Base-by-base conservation (phyloP, 2,797 vertebrate genomes). In the Micromesistius poutassou region DNA sequence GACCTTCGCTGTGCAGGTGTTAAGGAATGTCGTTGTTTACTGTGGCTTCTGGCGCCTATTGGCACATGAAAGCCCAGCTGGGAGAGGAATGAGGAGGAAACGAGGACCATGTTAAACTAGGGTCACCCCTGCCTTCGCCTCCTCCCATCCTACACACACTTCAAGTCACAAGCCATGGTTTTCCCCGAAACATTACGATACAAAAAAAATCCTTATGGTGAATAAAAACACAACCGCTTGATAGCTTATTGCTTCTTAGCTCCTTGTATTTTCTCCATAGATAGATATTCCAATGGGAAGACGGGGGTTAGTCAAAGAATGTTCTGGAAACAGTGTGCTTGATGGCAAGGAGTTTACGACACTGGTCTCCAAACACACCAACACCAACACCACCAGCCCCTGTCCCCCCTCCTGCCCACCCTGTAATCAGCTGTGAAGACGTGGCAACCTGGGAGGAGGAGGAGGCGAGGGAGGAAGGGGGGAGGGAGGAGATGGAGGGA, bases 401-500 rank as follows among this genome's bases (percentile, higher is more conserved):
- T 16, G 16, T 4, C 46, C 16, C 13, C 46, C 22, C 5, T 62
- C 55, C 46, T 55, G 46, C 19, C 85, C 89, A 40, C 86, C 73
- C 35, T 81, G 72, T 13, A 79, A 30, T 55, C 72, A 81, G 82
- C 30, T 75, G 74, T 76, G 87, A 38, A 81, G 75, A 92, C 88
- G 90, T 93, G 91, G 91, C 91, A 92, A 42, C 79, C 38, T 88
- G 82, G 82, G 72, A 82, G 89, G 85, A 77, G 78, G 71, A 75
- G 79, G 73, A 82, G 87, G 85, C 76, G 77, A 72, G 76, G 77
- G 62, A 6, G 8, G n/a, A 9, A 25, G 1, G 8, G 62, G 3
- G 9, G n/a, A 7, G n/a, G 8, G 62, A 28, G 71, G 9, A 81
- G 76, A 76, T 25, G 70, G 0, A 77, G 66, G 33, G 8, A 22